Evolutionary conservation across 2,113 vertebrate species (phyloP).

Genomic region (Prolemur simus): DNA sequence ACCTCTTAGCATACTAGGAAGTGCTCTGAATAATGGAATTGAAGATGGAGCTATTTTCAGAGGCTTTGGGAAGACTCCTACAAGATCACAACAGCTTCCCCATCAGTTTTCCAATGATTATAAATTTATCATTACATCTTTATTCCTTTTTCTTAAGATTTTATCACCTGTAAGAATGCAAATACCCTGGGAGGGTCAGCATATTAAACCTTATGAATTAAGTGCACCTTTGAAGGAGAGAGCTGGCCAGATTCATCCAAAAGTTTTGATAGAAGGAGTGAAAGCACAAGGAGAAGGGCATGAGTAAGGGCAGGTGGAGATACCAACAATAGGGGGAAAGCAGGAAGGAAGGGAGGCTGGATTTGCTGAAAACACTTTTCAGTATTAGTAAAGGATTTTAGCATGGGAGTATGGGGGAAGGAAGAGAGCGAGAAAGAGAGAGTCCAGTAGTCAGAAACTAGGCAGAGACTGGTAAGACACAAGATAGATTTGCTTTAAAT

Average conservation of each 20-base stretch:
- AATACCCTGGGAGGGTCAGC: not conserved
- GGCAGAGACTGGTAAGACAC: not conserved
- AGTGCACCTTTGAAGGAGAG: not conserved
- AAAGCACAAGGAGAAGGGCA: not conserved
- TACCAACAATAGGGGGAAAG: not conserved
- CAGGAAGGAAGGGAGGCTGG: not conserved
- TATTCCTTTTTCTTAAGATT: constrained; percentile 34
- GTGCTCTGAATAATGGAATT: not conserved
- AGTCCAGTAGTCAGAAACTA: not conserved
- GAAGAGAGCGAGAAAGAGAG: too few species aligned
- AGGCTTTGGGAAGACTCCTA: not conserved
- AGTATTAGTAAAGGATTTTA: not conserved
- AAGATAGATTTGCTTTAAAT: not conserved
- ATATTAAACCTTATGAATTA: not conserved
- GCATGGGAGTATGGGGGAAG: not conserved
- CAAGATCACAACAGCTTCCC: not conserved
- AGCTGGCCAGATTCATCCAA: not conserved
- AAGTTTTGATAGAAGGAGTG: not conserved
- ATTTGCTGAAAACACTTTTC: not conserved
- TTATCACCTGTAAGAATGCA: constrained; percentile 10
- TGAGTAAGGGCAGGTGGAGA: not conserved
- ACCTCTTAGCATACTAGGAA: not conserved
- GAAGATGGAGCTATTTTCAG: not conserved
- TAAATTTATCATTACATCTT: not conserved
- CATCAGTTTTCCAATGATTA: not conserved